Conservation (phyloP, 1,140 invertebrate genomes). For the Leucophenga varia region DNA sequence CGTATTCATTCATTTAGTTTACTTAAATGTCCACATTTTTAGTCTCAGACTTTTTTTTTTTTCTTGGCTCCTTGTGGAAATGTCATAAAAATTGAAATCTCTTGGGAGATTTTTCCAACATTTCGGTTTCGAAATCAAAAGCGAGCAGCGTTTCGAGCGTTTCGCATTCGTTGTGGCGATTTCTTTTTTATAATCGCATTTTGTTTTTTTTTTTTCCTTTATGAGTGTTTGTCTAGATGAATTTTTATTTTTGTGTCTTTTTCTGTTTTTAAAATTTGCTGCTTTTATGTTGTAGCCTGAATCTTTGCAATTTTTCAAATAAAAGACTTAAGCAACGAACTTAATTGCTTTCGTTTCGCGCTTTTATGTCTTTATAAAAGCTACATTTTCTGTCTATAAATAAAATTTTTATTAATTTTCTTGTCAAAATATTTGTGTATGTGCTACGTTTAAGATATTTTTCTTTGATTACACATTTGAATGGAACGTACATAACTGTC, state of each 20-base stretch:
- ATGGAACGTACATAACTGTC: too few relatives aligned
- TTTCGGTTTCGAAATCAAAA: conserved; percentile 42
- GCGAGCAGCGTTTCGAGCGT: conserved; percentile 31
- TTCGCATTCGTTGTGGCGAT: conserved; percentile 12
- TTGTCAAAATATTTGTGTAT: too few relatives aligned
- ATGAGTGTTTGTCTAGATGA: conserved; percentile 12
- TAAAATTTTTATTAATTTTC: conserved; percentile 28
- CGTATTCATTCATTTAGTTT: too few relatives aligned
- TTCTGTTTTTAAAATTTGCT: conserved; percentile 34
- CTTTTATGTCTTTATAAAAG: conserved; percentile 1
- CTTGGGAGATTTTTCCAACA: conserved; percentile 38
- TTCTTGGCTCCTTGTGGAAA: conserved; percentile 39
- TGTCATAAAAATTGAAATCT: conserved; percentile 54
- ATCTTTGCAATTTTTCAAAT: conserved; percentile 5
- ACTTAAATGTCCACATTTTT: too few relatives aligned
- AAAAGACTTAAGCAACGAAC: conserved; percentile 47
- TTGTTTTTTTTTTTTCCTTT: too few relatives aligned
- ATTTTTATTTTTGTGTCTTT: conserved; percentile 20
- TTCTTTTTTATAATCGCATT: conserved; percentile 39
- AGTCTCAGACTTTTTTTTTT: too few relatives aligned
- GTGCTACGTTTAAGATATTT: too few relatives aligned
- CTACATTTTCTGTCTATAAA: conserved; percentile 19
- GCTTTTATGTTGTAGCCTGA: background rate
- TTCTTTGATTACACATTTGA: too few relatives aligned
- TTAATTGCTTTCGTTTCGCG: conserved; percentile 6